A percentile compares a stretch with the other conserved stretches of the same genome.
phyloP scores from a whole-genome alignment of 2,888 invertebrate species.

The Ptychoptera albimana region DNA sequence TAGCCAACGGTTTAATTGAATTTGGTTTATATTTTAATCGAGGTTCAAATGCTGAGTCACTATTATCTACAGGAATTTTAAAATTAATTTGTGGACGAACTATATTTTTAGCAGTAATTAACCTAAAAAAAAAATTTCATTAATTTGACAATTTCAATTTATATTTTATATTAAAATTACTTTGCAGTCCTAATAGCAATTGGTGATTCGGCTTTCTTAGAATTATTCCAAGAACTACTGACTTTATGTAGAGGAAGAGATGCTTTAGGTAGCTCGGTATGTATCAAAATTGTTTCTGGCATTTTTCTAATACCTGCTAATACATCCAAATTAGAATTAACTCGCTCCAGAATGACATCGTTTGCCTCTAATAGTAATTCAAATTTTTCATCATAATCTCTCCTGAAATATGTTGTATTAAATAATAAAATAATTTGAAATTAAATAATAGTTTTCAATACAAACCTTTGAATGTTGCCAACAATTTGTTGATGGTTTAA shows the following conservation, averaged over 20 bases:
- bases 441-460: background rate
- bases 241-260: slow-evolving; percentile 14
- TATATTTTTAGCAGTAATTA: slow-evolving; percentile 56
- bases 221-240: slow-evolving; percentile 46
- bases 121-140: slow-evolving; percentile 22
- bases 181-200: background rate
- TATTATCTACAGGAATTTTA: slow-evolving; percentile 72
- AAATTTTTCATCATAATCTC: slow-evolving; percentile 47
- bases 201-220: slow-evolving; percentile 12
- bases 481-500: slow-evolving; percentile 37
- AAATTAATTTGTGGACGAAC: slow-evolving; percentile 72
- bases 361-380: slow-evolving; percentile 70
- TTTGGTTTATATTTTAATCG: slow-evolving; percentile 77
- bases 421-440: background rate
- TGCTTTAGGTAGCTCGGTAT: slow-evolving; percentile 27
- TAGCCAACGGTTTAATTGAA: slow-evolving; percentile 60
- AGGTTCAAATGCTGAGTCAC: slow-evolving; percentile 61
- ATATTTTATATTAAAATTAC: background rate
- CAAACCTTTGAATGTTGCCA: slow-evolving; percentile 35
- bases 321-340: slow-evolving; percentile 57
- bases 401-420: slow-evolving; percentile 16
- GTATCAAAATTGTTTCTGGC: slow-evolving; percentile 31
- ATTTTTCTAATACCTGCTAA: slow-evolving; percentile 41
- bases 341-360: slow-evolving; percentile 66
- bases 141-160: background rate